Evolutionary conservation across 2,797 vertebrate genomes (phyloP).

Genomic region (Lutjanus campechanus): DNA sequence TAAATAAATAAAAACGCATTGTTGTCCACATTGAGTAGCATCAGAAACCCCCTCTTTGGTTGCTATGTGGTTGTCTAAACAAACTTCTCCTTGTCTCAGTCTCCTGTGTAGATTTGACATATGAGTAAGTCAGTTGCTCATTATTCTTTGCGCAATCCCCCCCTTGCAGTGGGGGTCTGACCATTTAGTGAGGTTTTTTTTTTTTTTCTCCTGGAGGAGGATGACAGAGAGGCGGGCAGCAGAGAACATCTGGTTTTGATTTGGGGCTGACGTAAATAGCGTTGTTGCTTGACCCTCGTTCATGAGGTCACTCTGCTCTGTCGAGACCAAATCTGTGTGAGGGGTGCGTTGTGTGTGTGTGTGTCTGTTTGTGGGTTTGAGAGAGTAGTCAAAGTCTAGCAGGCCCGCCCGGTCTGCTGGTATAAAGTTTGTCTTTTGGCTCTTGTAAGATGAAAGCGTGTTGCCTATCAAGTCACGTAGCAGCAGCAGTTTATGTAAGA

Average conservation of each 20-base stretch:
- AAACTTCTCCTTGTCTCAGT: conserved; percentile 13
- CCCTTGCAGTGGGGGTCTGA: conserved; percentile 37
- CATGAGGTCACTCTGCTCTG: conserved; percentile 71
- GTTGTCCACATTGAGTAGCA: neutral
- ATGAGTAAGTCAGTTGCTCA: conserved; percentile 41
- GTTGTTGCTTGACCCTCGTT: conserved; percentile 57
- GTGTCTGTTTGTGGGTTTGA: neutral
- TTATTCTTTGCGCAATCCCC: conserved; percentile 60
- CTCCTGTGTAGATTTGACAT: conserved; percentile 15
- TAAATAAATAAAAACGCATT: too few species aligned
- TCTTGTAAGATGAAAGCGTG: neutral
- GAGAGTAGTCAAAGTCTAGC: conserved; percentile 42
- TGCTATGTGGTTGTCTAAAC: conserved; percentile 25
- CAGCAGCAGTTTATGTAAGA: conserved; percentile 53
- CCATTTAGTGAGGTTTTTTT: conserved; percentile 21
- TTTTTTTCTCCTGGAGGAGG: conserved; percentile 21
- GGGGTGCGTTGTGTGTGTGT: conserved; percentile 28
- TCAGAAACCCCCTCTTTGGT: conserved; percentile 13
- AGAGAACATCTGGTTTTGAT: conserved; percentile 81
- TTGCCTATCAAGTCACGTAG: conserved; percentile 39
- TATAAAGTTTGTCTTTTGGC: conserved; percentile 37
- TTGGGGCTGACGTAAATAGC: conserved; percentile 74
- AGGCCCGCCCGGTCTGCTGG: conserved; percentile 9
- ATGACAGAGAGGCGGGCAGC: conserved; percentile 37
- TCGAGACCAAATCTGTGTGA: conserved; percentile 11